Conservation (phyloP, 2,797 vertebrate species). For the Eurystomus glaucurus region DNA sequence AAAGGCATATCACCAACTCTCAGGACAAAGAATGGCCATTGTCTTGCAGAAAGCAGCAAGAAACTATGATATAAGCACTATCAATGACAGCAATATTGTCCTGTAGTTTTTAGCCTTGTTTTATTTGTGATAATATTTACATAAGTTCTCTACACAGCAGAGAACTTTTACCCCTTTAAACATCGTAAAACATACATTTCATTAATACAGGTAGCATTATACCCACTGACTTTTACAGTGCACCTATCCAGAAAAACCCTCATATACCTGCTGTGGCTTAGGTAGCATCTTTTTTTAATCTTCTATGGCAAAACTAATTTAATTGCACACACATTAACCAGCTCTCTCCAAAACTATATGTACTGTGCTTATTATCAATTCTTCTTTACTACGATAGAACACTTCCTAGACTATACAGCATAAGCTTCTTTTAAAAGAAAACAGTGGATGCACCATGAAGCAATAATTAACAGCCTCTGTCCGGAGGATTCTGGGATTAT, state of each 20-base stretch:
- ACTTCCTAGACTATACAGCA: background rate
- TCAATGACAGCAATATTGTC: background rate
- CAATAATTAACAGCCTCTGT: conserved; percentile 63
- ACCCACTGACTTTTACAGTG: background rate
- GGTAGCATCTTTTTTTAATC: conserved; percentile 15
- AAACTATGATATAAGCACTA: background rate
- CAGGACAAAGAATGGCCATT: background rate
- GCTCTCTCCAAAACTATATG: conserved; percentile 36
- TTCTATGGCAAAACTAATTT: conserved; percentile 54
- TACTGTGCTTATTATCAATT: conserved; percentile 39
- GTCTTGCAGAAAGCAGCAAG: background rate
- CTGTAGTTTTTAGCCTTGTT: background rate
- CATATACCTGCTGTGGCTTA: background rate
- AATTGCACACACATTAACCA: conserved; percentile 27
- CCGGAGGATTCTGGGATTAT: conserved; percentile 14
- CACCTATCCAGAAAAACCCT: background rate
- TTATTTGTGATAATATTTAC: background rate
- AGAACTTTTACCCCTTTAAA: background rate
- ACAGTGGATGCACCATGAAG: conserved; percentile 5
- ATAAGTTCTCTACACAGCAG: background rate
- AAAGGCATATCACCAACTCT: background rate
- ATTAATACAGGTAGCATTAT: background rate
- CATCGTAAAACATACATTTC: background rate
- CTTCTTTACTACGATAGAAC: conserved; percentile 15
- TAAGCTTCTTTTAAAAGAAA: conserved; percentile 50